Base-by-base conservation (phyloP, 2,888 invertebrate genomes). In the Dolomedes plantarius region DNA sequence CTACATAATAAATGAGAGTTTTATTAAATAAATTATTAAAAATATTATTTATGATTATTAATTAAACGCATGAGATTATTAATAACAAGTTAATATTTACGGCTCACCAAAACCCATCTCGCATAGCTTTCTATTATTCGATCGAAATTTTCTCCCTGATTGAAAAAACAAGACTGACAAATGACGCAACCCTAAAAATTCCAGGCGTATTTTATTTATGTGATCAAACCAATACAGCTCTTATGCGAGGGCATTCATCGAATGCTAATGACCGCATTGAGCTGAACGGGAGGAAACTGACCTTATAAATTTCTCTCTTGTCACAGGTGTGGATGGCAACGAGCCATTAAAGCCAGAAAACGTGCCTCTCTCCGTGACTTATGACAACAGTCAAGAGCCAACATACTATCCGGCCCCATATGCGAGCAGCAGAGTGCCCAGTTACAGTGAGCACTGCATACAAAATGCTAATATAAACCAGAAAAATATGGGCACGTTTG, bases 361-460 rank as follows among this genome's bases (percentile, higher is more conserved):
- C 39, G 76, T 82, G 29, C 80, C 81, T 13, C 74, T 79, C 27
- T 76, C 87, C 11, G 79, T 86, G 62, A 87, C 78, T 41, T 80
- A 87, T 36, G 87, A 88, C 32, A 80, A 72, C 56, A 68, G 69
- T 67, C 87, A 87, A 64, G 88, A 88, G 50, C 87, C 83, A 31
- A 74, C 81, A 13, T 88, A 88, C 68, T 86, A 88, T 65, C 88
- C 88, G 11, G 75, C 81, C 7, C 88, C 88, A 2, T 88, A 88
- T 73, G 88, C 86, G 27, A 80, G 74, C 28, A 86, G 75, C 67
- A 67, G 87, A 3, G 83, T 88, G 0, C 83, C 88, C 29, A 76
- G 65, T 27, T 88, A 87, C 68, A 65, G 74, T 36, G 78, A 83
- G 36, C 82, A 87, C 9, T 73, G 83, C 71, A 68, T 74, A 27